A percentile compares a stretch with the other conserved stretches of the same genome.
These are phyloP conservation scores for Tiliacea citrago DNA, from an alignment of 2,888 invertebrate species.

Conservation along the genomic window DNA sequence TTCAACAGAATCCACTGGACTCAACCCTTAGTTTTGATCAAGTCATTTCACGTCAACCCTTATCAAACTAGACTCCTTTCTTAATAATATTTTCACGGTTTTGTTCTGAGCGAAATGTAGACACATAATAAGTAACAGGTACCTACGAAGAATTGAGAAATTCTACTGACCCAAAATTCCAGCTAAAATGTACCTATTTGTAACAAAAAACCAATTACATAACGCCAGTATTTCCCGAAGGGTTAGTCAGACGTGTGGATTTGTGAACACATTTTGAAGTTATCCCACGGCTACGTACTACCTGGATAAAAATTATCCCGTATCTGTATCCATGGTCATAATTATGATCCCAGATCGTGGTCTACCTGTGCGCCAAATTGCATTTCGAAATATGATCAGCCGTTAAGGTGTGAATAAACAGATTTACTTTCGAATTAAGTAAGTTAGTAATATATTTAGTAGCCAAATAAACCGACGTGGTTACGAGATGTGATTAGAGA, in stretches of 20 bases:
- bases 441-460: too few relatives aligned
- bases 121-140: conserved; percentile 32
- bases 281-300: background rate
- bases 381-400: too few relatives aligned
- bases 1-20: conserved; percentile 33
- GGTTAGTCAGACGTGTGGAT: too few relatives aligned
- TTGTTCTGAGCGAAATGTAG: conserved; percentile 36
- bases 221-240: background rate
- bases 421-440: background rate
- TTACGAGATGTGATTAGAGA: background rate
- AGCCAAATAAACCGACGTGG: background rate
- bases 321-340: background rate
- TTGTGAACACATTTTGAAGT: background rate
- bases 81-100: conserved; percentile 49
- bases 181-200: background rate
- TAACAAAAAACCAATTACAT: background rate
- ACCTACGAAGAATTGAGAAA: conserved; percentile 4
- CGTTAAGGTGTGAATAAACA: background rate
- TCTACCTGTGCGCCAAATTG: too few relatives aligned
- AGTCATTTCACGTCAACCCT: conserved; percentile 55
- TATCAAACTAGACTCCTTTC: conserved; percentile 40
- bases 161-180: background rate
- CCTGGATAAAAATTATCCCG: background rate
- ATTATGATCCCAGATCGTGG: background rate
- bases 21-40: conserved; percentile 41